These are phyloP conservation scores for Tyria jacobaeae DNA, from an alignment of 2,888 invertebrate species.

Conservation along the genomic window DNA sequence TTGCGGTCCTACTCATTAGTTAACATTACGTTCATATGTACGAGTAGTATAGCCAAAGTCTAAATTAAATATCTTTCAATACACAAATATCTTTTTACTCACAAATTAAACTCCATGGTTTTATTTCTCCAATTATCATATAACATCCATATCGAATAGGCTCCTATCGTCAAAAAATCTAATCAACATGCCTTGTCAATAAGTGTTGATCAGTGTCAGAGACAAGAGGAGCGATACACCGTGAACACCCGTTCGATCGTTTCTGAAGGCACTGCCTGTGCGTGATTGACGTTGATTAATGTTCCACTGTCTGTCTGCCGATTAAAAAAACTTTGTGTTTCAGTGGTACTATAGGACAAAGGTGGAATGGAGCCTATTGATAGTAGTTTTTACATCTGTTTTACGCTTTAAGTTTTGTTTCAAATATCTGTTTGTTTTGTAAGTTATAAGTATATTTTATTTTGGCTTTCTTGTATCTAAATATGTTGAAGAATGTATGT, in stretches of 20 bases:
- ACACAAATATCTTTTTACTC: no score
- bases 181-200: constrained; percentile 36
- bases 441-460: no score
- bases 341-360: constrained; percentile 64
- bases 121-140: neutral
- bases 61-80: no score
- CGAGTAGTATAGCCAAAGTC: no score
- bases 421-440: neutral
- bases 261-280: constrained; percentile 61
- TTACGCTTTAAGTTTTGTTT: neutral
- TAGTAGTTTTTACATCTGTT: neutral
- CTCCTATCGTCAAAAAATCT: constrained; percentile 17
- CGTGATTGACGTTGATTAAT: constrained; percentile 85
- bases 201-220: constrained; percentile 22
- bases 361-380: constrained; percentile 50
- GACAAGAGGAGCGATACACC: constrained; percentile 52
- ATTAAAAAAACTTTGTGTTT: constrained; percentile 84
- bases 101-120: neutral
- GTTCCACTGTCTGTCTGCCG: constrained; percentile 76
- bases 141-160: neutral
- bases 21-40: no score
- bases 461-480: no score
- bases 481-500: no score
- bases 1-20: no score
- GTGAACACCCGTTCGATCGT: constrained; percentile 46